Base-by-base conservation (phyloP, 2,888 invertebrate genomes). In the Phoenoteleia sp. region DNA sequence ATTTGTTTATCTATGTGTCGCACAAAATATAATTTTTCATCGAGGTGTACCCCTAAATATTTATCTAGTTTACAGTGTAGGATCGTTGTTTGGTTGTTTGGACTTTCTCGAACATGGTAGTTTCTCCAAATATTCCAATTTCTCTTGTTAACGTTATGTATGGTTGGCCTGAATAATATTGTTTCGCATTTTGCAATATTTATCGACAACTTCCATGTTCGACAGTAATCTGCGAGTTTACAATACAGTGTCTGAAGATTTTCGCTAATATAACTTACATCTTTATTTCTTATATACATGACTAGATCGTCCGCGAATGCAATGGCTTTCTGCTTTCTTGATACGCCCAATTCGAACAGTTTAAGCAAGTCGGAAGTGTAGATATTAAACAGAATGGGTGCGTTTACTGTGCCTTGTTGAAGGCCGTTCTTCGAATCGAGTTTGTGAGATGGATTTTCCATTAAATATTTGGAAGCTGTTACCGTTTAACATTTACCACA, bases 171-270 rank as follows among this genome's bases (percentile, higher is more conserved):
- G 21, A 87, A 86, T 0, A 87, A 15, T 0, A 88, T 86, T 0
- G 79, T 71, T 75, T 88, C 88, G 11, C 86, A 86, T 52, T 88
- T 88, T 0, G 13, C 5, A 0, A 74, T 13, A 15, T 86, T 88
- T 4, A 88, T 77, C 54, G 49, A 69, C 0, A 87, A n/a, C 9
- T 85, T 85, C 87, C 87, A 87, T 0, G 49, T 54, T 2, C 52
- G 47, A 6, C 66, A 86, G 15, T 80, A 77, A 0, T 54, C 21
- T 0, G 58, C 33, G 0, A 84, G 72, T 66, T 58, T 69, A 9
- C 60, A 56, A 6, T 69, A 39, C 3, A 80, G n/a, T 1, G 36
- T 9, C 39, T 75, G 54, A 0, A 85, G 52, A 9, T 52, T 66
- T 0, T 25, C 3, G 23, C 69, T 19, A 0, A 83, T 54, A 1